A percentile compares a stretch with the other conserved stretches of the same genome.
These are phyloP conservation scores for Ailuropoda melanoleuca DNA, from an alignment of 2,113 vertebrate genomes.

Conservation along the genomic window DNA sequence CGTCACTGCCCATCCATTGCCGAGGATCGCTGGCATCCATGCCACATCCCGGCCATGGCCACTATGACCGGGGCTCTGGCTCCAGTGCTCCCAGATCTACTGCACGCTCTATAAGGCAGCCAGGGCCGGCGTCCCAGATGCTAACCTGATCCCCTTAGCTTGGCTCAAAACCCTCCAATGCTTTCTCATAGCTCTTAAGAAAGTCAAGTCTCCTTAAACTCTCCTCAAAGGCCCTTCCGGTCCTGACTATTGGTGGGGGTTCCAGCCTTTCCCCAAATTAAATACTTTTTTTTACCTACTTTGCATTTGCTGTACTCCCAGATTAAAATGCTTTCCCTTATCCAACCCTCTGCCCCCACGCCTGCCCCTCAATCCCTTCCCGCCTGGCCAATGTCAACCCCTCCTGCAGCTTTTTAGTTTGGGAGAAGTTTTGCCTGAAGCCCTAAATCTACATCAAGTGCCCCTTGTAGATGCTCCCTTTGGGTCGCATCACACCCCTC, in stretches of 20 bases:
- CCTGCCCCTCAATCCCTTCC: not conserved
- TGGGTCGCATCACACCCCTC: not conserved
- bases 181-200: not conserved
- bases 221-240: not conserved
- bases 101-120: not conserved
- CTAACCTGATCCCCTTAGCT: not conserved
- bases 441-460: not conserved
- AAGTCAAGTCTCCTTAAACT: not conserved
- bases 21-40: not conserved
- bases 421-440: not conserved
- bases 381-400: not conserved
- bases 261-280: not conserved
- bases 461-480: not conserved
- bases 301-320: not conserved
- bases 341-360: not conserved
- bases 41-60: not conserved
- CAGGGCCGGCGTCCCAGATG: not conserved
- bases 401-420: not conserved
- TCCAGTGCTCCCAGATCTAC: accelerated
- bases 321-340: not conserved
- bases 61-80: not conserved
- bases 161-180: not conserved
- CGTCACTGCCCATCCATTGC: not conserved
- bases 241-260: not conserved
- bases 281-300: not conserved